These are phyloP conservation scores for Urocynchramus pylzowi DNA, from an alignment of 2,113 vertebrate species.

Conservation along the genomic window DNA sequence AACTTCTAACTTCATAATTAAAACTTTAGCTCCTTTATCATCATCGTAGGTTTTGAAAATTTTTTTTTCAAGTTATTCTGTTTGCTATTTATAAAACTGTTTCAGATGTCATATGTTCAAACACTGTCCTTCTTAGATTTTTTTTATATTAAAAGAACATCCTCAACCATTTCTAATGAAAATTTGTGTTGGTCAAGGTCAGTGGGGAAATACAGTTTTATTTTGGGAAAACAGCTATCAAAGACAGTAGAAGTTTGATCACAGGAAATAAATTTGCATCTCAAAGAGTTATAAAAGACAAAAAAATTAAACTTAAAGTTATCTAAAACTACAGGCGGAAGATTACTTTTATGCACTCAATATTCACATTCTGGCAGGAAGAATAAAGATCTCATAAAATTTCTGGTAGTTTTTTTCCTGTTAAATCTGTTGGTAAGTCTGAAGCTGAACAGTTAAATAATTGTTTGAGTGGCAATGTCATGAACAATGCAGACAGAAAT, in stretches of 20 bases:
- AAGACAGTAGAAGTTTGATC: neutral
- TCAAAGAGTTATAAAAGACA: neutral
- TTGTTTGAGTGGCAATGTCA: neutral
- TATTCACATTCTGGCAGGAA: neutral
- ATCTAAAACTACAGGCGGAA: neutral
- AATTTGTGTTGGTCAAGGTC: neutral
- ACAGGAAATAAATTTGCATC: neutral
- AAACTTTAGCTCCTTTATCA: neutral
- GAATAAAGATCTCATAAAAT: neutral
- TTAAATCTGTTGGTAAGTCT: neutral
- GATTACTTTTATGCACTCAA: neutral
- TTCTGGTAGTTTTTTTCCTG: neutral
- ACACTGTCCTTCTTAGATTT: neutral
- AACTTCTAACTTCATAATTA: neutral
- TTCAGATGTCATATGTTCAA: neutral
- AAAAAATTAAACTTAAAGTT: neutral
- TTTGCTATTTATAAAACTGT: neutral
- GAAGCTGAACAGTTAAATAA: neutral
- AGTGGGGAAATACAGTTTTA: neutral
- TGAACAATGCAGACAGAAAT: neutral
- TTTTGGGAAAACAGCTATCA: neutral
- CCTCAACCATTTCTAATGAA: neutral
- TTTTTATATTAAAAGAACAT: neutral
- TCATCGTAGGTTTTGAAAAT: neutral
- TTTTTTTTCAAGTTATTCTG: neutral